Percentiles rank a stretch among this genome's conserved stretches.
Conservation (phyloP, 2,797 vertebrate genomes). For the Hyperoplus immaculatus region DNA sequence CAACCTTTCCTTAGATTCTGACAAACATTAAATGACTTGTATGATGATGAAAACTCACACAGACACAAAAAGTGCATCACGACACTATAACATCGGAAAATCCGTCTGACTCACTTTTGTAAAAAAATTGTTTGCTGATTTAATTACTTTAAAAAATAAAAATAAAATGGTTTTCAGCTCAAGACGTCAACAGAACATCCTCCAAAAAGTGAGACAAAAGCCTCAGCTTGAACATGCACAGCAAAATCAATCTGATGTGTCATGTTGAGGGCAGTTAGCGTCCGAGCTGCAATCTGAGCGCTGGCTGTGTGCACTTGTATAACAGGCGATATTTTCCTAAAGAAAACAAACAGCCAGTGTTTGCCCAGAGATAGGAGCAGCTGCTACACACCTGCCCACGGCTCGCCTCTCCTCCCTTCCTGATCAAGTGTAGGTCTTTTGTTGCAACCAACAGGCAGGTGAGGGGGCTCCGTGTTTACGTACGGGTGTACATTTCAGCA, state of each 20-base stretch:
- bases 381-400: slow-evolving; percentile 90
- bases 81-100: not conserved
- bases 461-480: slow-evolving; percentile 37
- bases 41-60: not conserved
- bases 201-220: slow-evolving; percentile 10
- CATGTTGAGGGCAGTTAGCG: slow-evolving; percentile 67
- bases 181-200: slow-evolving; percentile 5
- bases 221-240: not conserved
- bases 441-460: slow-evolving; percentile 74
- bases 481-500: slow-evolving; percentile 64
- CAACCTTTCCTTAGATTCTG: not conserved
- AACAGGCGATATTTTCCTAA: slow-evolving; percentile 81
- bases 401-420: slow-evolving; percentile 60
- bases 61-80: slow-evolving; percentile 4
- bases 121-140: not conserved
- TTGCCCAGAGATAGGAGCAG: slow-evolving; percentile 89
- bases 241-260: slow-evolving; percentile 66
- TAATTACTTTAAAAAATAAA: not conserved
- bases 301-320: slow-evolving; percentile 74
- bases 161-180: not conserved
- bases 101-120: not conserved
- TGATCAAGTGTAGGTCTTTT: slow-evolving; percentile 71
- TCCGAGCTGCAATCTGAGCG: slow-evolving; percentile 65
- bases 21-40: not conserved
- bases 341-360: slow-evolving; percentile 88